These are phyloP conservation scores for Egretta garzetta DNA, from an alignment of 2,113 vertebrate species.

Conservation along the genomic window DNA sequence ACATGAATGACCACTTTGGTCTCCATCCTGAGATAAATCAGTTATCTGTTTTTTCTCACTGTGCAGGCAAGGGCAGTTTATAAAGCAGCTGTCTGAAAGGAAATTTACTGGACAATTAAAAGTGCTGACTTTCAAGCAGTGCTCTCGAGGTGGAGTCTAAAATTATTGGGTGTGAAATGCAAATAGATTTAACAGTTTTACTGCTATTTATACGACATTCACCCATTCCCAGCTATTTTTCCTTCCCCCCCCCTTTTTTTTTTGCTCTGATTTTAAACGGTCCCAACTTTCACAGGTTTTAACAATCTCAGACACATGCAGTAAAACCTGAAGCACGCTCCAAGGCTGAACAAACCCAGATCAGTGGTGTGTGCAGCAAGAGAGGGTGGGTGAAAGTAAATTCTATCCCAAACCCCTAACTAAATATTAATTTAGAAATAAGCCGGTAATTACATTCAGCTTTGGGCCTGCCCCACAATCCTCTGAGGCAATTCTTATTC, in stretches of 20 bases:
- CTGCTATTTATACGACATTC: conserved; percentile 62
- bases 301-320: conserved; percentile 20
- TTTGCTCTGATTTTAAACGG: neutral
- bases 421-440: conserved; percentile 65
- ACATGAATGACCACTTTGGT: neutral
- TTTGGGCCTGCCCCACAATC: neutral
- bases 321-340: neutral
- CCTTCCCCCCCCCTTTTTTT: neutral
- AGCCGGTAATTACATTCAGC: conserved; percentile 43
- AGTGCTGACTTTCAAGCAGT: conserved; percentile 68
- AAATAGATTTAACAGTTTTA: conserved; percentile 75
- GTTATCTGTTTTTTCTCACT: conserved; percentile 43
- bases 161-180: conserved; percentile 76
- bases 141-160: conserved; percentile 60
- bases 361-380: neutral
- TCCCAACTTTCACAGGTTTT: conserved; percentile 22
- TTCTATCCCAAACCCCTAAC: conserved; percentile 2
- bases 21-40: conserved; percentile 10
- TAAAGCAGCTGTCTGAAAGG: conserved; percentile 61
- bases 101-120: conserved; percentile 68
- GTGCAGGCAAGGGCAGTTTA: neutral
- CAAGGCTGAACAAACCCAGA: neutral
- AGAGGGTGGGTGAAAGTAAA: neutral
- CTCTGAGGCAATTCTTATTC: neutral
- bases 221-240: conserved; percentile 30